A percentile compares a stretch with the other conserved stretches of the same genome.
These are phyloP conservation scores for Beaufortia kweichowensis DNA, from an alignment of 2,113 vertebrate species.

Conservation along the genomic window DNA sequence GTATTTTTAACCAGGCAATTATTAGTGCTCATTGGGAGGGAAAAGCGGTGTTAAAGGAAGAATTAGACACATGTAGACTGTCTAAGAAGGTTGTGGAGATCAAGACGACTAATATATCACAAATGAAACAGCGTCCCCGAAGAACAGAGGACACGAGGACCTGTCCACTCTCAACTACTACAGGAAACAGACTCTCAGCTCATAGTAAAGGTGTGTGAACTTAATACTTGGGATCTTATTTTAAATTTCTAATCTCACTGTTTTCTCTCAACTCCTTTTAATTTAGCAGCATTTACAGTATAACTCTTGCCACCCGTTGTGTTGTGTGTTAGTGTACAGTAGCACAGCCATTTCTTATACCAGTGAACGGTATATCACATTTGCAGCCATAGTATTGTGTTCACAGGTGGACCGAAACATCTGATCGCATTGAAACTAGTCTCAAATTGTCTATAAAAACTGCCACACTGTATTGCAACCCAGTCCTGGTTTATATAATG, in stretches of 20 bases:
- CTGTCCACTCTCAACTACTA: background rate
- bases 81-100: constrained; percentile 69
- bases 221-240: too few species aligned
- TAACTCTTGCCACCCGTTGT: background rate
- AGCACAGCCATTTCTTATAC: background rate
- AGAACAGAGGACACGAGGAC: background rate
- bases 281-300: background rate
- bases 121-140: constrained; percentile 61
- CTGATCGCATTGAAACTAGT: background rate
- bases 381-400: constrained; percentile 9
- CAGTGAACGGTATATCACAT: background rate
- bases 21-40: constrained; percentile 52
- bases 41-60: constrained; percentile 55
- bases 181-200: constrained; percentile 9
- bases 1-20: constrained; percentile 65
- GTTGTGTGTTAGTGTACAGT: background rate
- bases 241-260: background rate
- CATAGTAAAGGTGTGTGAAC: constrained; percentile 43
- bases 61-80: constrained; percentile 56
- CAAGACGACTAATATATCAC: constrained; percentile 57
- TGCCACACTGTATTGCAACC: background rate
- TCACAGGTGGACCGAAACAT: constrained; percentile 23
- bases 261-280: background rate
- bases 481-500: background rate
- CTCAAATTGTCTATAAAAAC: background rate